Conservation (phyloP, 1,140 invertebrate species). For the Drosophila insularis region DNA sequence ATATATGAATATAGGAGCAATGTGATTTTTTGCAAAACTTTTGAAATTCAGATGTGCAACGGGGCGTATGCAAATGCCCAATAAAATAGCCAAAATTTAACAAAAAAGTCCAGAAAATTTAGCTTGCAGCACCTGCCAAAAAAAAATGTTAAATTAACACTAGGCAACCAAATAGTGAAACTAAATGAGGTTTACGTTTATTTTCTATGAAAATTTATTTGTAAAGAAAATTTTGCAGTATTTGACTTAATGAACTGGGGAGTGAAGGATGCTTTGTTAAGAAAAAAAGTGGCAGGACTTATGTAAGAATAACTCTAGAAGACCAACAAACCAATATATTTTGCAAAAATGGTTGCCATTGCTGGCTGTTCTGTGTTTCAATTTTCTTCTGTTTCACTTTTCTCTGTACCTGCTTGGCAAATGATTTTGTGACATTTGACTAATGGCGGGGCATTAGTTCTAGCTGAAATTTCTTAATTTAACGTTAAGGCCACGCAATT, state of each 20-base stretch:
- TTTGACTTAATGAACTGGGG: no score
- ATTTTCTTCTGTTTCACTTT: constrained; percentile 29
- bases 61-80: constrained; percentile 40
- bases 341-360: no score
- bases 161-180: not conserved
- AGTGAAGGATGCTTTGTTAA: no score
- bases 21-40: constrained; percentile 46
- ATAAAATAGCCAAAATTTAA: constrained; percentile 41
- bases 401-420: constrained; percentile 34
- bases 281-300: no score
- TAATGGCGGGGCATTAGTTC: constrained; percentile 72
- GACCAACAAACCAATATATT: no score
- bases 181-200: no score
- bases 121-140: not conserved
- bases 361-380: constrained; percentile 18
- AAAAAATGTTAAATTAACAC: constrained; percentile 14
- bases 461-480: constrained; percentile 77
- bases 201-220: no score
- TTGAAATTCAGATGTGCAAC: constrained; percentile 37
- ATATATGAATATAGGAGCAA: not conserved
- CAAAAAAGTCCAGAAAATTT: constrained; percentile 7
- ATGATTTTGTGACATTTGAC: constrained; percentile 74
- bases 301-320: no score
- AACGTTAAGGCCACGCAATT: constrained; percentile 48
- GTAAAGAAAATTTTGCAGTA: no score